These are phyloP conservation scores for Synergus itoensis DNA, from an alignment of 2,888 invertebrate genomes.

Conservation along the genomic window DNA sequence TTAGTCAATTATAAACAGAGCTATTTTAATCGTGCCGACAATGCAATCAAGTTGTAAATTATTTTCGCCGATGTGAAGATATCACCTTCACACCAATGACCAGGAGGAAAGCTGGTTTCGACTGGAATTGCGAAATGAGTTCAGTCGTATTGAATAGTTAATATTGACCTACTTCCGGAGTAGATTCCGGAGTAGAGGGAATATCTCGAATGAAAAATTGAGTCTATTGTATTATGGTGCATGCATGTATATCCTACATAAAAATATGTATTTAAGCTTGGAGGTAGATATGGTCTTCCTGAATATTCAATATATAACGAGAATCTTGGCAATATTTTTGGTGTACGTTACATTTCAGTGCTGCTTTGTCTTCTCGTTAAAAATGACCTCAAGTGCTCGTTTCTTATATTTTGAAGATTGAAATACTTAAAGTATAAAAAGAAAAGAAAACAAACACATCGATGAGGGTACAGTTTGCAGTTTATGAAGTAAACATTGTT, in stretches of 20 bases:
- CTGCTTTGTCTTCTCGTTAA: not conserved
- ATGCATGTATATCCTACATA: not conserved
- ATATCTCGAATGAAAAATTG: slow-evolving; percentile 37
- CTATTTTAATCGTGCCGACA: not conserved
- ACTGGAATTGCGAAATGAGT: slow-evolving; percentile 35
- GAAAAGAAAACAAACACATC: not conserved
- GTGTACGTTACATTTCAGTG: not conserved
- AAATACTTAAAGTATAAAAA: not conserved
- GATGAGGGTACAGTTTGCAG: too few species aligned
- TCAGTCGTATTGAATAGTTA: slow-evolving; percentile 40
- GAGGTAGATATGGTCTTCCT: not conserved
- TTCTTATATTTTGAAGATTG: not conserved
- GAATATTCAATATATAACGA: slow-evolving; percentile 1
- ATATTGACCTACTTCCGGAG: slow-evolving; percentile 38
- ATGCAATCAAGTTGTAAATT: slow-evolving; percentile 6
- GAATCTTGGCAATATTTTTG: not conserved
- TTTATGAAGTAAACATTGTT: too few species aligned
- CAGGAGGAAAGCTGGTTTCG: not conserved
- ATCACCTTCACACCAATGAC: slow-evolving; percentile 20
- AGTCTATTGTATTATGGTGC: slow-evolving; percentile 22
- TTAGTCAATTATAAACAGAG: slow-evolving; percentile 12
- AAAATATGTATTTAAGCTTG: slow-evolving; percentile 2
- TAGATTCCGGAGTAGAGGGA: slow-evolving; percentile 33
- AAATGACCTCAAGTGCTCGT: not conserved
- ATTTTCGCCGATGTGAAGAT: slow-evolving; percentile 29